Evolutionary conservation across 2,113 vertebrate species (phyloP), one percentile per base, ranked within the genome.

Genomic region (Rhineura floridana): DNA sequence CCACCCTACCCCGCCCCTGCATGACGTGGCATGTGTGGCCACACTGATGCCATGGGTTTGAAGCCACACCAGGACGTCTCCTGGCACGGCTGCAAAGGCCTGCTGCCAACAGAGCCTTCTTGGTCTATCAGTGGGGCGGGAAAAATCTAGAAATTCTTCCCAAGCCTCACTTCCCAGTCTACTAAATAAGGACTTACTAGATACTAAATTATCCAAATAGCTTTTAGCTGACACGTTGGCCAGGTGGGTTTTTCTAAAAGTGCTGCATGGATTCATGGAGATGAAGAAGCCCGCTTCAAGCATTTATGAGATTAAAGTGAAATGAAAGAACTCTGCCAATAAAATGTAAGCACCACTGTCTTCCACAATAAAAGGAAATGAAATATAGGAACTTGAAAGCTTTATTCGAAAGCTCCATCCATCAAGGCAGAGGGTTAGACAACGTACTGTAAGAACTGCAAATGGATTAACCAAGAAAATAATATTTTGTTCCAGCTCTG

Each of bases 341-440:
- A 92, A 93, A 93, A 91, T 83, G 65, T 84, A 83, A 88, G n/a
- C 55, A 88, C 86, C 91, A 93, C 91, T 94, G 91, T 94, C 92
- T 94, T 90, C 85, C 0, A 1, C 73, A 91, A 83, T 92, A 94
- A 95, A 86, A 93, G 80, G 80, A 91, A 94, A 90, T 93, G 81
- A 94, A 90, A 94, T 75, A 93, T 91, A 91, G 91, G 84, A 81
- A 75, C 91, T 88, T 87, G 85, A 87, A 96, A 93, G 91, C 89
- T 93, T 90, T 83, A 94, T 92, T 42, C 90, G 90, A 92, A 93
- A 86, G 89, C 73, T 80, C 84, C 46, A 95, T 94, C 88, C 59
- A 86, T 96, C 94, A 93, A 89, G 67, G 84, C 36, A 91, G 23
- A 84, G 84, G 84, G 89, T 91, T 88, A 91, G 90, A 79, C 90